These are phyloP conservation scores for Drosophila pectinifera DNA, from an alignment of 1,140 invertebrate genomes.

Conservation along the genomic window DNA sequence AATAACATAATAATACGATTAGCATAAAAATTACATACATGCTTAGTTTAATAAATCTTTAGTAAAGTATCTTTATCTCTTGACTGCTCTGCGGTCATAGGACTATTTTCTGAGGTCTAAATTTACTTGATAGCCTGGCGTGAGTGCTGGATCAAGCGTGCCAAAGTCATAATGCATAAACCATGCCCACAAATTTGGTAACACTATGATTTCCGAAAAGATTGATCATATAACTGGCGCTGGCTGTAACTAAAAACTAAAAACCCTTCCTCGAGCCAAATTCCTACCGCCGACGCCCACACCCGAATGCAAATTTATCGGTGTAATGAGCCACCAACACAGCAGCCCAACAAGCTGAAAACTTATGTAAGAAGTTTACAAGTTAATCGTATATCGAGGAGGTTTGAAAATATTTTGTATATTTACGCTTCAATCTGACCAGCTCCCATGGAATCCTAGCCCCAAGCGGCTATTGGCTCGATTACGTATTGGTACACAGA, in stretches of 20 bases:
- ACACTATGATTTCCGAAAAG: conserved; percentile 12
- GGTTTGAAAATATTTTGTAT: conserved; percentile 8
- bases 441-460: conserved; percentile 30
- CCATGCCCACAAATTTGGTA: background rate
- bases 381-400: conserved; percentile 30
- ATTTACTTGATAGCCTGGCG: background rate
- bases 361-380: conserved; percentile 32
- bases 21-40: background rate
- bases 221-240: conserved; percentile 31
- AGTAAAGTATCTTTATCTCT: background rate
- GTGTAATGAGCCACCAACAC: conserved; percentile 24
- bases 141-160: background rate
- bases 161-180: conserved; percentile 5
- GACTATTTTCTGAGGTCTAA: background rate
- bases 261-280: conserved; percentile 37
- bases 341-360: conserved; percentile 37
- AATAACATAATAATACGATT: background rate
- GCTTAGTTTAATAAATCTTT: background rate
- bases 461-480: conserved; percentile 6
- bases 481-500: conserved; percentile 9
- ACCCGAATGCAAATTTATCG: conserved; percentile 39
- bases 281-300: conserved; percentile 21
- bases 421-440: conserved; percentile 24
- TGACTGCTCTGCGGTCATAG: background rate
- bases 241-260: conserved; percentile 5